Conservation (phyloP, 2,113 vertebrate genomes). For the Opisthocomus hoazin region DNA sequence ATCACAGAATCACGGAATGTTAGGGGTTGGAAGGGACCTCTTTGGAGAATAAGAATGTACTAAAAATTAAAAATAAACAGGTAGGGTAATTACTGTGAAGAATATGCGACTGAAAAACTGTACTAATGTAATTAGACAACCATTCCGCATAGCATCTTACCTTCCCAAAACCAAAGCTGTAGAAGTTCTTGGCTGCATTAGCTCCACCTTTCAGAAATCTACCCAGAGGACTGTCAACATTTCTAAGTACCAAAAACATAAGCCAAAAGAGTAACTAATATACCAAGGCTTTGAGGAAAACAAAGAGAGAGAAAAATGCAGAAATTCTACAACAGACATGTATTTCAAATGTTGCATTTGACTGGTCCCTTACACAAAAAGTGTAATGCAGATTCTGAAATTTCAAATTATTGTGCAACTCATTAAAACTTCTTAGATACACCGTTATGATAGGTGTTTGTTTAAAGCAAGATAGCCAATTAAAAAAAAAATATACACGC, state of each 20-base stretch:
- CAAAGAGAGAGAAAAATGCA: fast-evolving
- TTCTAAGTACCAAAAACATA: slow-evolving; percentile 57
- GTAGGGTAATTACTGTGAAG: neutral
- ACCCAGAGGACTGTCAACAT: slow-evolving; percentile 49
- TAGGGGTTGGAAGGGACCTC: too few species aligned
- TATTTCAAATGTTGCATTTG: neutral
- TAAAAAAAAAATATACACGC: neutral
- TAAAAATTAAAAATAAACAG: neutral
- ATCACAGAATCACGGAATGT: too few species aligned
- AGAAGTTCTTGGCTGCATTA: slow-evolving; percentile 58
- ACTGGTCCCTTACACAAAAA: neutral
- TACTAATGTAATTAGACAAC: neutral
- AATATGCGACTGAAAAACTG: neutral
- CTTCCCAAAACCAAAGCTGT: slow-evolving; percentile 88
- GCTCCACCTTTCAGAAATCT: slow-evolving; percentile 54
- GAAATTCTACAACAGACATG: neutral
- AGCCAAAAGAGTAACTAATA: neutral
- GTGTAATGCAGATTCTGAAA: neutral
- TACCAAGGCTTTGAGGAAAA: neutral
- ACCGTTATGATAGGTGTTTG: neutral
- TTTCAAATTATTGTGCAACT: neutral
- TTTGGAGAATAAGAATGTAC: neutral
- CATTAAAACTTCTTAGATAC: neutral
- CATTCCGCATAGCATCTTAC: slow-evolving; percentile 45
- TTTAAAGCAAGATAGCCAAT: neutral